Conservation (phyloP, 2,113 vertebrate species). For the Hydropotes inermis region DNA sequence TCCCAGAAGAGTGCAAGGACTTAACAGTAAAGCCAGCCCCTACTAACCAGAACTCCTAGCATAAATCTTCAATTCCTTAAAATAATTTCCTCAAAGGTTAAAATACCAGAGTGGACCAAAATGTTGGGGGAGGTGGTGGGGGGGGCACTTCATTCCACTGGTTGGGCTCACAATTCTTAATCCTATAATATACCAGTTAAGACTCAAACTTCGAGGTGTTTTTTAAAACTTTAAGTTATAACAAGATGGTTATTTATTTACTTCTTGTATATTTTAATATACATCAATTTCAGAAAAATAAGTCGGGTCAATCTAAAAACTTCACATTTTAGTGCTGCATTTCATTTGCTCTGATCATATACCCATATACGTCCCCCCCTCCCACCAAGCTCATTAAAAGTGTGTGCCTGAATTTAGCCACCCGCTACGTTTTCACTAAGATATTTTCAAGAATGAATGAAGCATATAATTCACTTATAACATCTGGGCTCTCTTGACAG, state of each 20-base stretch:
- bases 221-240: conserved; percentile 8
- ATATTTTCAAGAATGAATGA: neutral
- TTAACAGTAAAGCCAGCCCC: conserved; percentile 28
- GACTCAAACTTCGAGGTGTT: conserved; percentile 7
- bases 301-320: neutral
- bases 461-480: neutral
- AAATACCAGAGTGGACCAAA: conserved; percentile 28
- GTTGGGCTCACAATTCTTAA: neutral
- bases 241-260: neutral
- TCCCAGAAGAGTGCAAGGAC: conserved; percentile 8
- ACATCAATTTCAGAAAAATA: neutral
- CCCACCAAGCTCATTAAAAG: neutral
- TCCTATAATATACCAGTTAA: neutral
- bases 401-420: neutral
- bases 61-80: conserved; percentile 42
- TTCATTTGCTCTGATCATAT: neutral
- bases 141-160: neutral
- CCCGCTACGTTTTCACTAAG: neutral
- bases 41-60: conserved; percentile 39
- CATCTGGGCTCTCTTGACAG: conserved; percentile 12
- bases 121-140: neutral
- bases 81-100: conserved; percentile 50
- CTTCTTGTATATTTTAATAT: neutral
- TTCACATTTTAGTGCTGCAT: neutral
- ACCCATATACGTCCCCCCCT: neutral